Conservation (phyloP, 2,797 vertebrate genomes). For the Microctenopoma stevenorrisi region DNA sequence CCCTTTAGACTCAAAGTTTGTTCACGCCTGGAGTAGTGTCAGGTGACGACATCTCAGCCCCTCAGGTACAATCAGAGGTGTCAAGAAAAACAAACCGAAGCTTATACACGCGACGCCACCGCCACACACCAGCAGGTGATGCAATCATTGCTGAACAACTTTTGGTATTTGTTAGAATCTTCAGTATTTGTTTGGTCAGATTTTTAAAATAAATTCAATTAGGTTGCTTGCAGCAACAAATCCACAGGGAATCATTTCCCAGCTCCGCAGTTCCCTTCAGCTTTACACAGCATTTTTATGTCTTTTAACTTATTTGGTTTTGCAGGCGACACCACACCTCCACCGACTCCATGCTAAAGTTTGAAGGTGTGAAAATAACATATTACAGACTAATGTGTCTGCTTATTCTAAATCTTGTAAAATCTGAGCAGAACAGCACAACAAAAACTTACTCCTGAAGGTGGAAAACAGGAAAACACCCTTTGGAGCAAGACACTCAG, state of each 20-base stretch:
- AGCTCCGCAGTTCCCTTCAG: background rate
- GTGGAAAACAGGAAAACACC: no score
- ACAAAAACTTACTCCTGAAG: no score
- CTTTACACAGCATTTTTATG: background rate
- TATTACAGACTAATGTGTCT: no score
- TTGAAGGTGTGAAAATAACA: no score
- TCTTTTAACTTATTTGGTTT: background rate
- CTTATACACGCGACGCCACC: slow-evolving; percentile 8
- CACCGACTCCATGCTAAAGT: no score
- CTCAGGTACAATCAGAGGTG: slow-evolving; percentile 50
- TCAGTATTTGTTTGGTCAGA: background rate
- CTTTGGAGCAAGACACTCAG: no score
- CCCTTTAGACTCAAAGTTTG: background rate
- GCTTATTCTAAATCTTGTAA: no score
- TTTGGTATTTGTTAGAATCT: background rate
- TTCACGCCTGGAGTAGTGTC: slow-evolving; percentile 23
- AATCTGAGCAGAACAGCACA: no score
- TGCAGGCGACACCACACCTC: no score
- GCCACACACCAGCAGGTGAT: slow-evolving; percentile 8
- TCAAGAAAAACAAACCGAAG: slow-evolving; percentile 28
- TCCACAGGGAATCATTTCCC: background rate
- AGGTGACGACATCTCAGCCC: background rate
- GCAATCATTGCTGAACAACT: background rate
- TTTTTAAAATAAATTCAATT: background rate
- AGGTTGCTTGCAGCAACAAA: background rate